Base-by-base conservation (phyloP, 2,888 invertebrate species). In the Netelia inedita region DNA sequence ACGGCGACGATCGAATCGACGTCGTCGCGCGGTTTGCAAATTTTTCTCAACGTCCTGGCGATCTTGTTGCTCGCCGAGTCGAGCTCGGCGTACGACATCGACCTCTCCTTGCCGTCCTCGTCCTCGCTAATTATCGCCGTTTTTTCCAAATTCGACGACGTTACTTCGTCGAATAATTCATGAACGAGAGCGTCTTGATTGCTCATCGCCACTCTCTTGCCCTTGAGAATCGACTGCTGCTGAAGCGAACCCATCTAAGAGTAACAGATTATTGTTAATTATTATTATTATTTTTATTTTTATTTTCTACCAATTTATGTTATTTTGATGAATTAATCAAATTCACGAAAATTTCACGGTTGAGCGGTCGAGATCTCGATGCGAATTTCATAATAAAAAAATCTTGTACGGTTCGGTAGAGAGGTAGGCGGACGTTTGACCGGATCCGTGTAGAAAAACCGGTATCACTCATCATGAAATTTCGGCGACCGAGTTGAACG, bases 1-100 rank as follows among this genome's bases (percentile, higher is more conserved):
- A 98, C 96, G 0, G 97, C 97, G 0, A 98, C 95, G 11, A 97
- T 96, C 0, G 96, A 96, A 91, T 97, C 97, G 2, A 94, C 91
- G 91, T 97, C 96, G 8, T 86, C 82, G 6, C 76, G 71, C 0
- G 75, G 74, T 41, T 82, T 61, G 63, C 95, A 95, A 41, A 93
- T 93, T 21, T 94, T 91, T 0, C 94, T 90, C 50, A 97, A 94
- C 0, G 94, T 94, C 16, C 95, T 93, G 0, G 96, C 95, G 28
- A 96, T 89, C 46, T 95, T 94, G 89, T 96, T 96, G 6, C 95
- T 95, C 8, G 94, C 92, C 1, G 93, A 93, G 57, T 96, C 95
- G 68, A 96, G 91, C 86, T 96, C 94, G 0, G 94, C 92, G 89
- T 95, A 96, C 9, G 95, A 95, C 16, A 94, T 88, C 11, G 85